Conservation (phyloP, 2,797 vertebrate species). For the Propithecus deckenii region DNA sequence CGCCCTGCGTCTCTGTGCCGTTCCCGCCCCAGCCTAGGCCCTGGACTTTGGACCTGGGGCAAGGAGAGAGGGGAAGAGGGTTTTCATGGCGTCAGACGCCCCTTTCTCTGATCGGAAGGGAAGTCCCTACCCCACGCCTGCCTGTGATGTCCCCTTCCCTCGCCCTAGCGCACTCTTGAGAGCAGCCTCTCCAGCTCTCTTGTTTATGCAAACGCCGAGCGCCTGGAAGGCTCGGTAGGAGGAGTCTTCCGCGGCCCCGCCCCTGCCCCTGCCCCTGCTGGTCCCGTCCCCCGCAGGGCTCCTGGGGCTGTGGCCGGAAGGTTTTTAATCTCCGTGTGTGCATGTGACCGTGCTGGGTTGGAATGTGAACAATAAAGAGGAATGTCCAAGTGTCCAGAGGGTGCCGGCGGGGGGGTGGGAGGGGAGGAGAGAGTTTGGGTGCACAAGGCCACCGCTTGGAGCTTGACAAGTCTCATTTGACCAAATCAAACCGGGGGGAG, state of each 20-base stretch:
- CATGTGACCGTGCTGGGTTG: constrained; percentile 81
- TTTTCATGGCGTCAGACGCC: constrained; percentile 20
- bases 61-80: constrained; percentile 8
- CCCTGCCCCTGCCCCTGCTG: neutral
- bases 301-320: constrained; percentile 67
- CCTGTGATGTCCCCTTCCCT: neutral
- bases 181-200: constrained; percentile 54
- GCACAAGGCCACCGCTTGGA: neutral
- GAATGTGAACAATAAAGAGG: constrained; percentile 84
- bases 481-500: neutral
- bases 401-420: neutral
- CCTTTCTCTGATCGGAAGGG: constrained; percentile 12
- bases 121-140: constrained; percentile 27
- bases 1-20: constrained; percentile 5
- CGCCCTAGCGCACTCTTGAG: neutral
- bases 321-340: constrained; percentile 77
- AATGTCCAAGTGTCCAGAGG: constrained; percentile 77
- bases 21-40: neutral
- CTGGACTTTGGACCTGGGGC: constrained; percentile 35
- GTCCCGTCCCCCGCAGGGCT: constrained; percentile 55
- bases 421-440: neutral
- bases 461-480: neutral
- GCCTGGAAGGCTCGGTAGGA: constrained; percentile 57
- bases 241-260: constrained; percentile 56
- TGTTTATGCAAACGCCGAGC: constrained; percentile 12